Percentiles rank a stretch among this genome's conserved stretches.
Evolutionary conservation across 2,113 vertebrate genomes (phyloP).

Genomic region (Hippocampus guttulatus): DNA sequence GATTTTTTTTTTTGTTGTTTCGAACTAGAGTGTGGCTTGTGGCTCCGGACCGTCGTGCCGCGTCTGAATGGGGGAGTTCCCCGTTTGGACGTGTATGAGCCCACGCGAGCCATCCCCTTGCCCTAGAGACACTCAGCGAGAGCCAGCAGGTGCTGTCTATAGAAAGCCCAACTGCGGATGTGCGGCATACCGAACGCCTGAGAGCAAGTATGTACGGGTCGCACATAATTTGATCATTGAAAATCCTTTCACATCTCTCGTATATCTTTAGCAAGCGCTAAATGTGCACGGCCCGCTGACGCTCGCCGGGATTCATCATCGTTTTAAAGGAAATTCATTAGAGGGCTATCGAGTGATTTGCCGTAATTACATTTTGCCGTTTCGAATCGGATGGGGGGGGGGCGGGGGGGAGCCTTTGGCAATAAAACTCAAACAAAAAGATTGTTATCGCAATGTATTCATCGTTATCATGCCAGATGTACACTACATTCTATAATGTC

Average conservation of each 20-base stretch:
- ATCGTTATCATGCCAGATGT: neutral
- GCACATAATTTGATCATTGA: conserved; percentile 32
- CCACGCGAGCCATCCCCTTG: conserved; percentile 28
- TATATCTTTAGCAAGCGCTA: conserved; percentile 12
- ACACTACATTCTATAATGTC: too few relatives aligned
- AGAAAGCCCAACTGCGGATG: conserved; percentile 57
- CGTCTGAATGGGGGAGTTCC: conserved; percentile 45
- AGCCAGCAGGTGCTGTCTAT: conserved; percentile 68
- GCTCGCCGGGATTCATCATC: conserved; percentile 17
- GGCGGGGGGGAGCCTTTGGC: neutral
- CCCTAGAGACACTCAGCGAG: conserved; percentile 35
- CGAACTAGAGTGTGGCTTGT: conserved; percentile 36
- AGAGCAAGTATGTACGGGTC: neutral
- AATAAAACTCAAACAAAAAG: conserved; percentile 10
- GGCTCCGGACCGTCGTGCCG: conserved; percentile 47
- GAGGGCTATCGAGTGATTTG: conserved; percentile 15
- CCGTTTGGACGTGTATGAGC: conserved; percentile 21
- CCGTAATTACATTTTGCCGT: conserved; percentile 37
- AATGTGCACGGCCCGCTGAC: conserved; percentile 23
- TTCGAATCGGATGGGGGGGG: conserved; percentile 8
- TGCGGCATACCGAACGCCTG: conserved; percentile 26
- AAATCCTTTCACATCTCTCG: conserved; percentile 23
- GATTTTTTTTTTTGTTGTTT: conserved; percentile 22
- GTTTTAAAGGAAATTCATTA: conserved; percentile 29
- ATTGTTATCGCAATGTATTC: neutral